phyloP scores from a whole-genome alignment of 2,888 invertebrate genomes.

The Mimachlamys varia region DNA sequence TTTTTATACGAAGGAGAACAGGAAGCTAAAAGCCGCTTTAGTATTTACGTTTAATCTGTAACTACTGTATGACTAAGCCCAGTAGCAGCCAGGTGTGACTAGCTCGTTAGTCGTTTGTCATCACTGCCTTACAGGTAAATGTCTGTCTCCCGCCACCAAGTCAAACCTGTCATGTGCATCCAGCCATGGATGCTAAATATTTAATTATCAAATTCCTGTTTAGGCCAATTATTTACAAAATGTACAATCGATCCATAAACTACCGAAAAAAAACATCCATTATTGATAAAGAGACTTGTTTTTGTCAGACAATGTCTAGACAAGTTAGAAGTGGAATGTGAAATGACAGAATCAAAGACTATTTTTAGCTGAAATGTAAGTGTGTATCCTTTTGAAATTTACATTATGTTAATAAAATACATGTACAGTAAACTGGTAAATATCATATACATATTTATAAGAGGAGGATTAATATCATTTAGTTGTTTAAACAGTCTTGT shows the following conservation, averaged over 20 bases:
- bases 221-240: not conserved
- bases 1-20: not conserved
- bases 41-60: not conserved
- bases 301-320: not conserved
- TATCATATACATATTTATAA: not conserved
- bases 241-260: constrained; percentile 7
- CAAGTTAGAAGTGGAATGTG: not conserved
- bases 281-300: not conserved
- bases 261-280: not conserved
- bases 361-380: not conserved
- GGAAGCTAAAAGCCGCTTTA: not conserved
- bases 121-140: not conserved
- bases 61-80: not conserved
- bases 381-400: not conserved
- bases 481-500: no score
- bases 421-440: not conserved
- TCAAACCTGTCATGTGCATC: constrained; percentile 17
- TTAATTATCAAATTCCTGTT: constrained; percentile 22
- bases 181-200: constrained; percentile 11
- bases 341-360: not conserved
- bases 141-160: not conserved
- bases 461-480: no score
- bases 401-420: no score
- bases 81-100: not conserved
- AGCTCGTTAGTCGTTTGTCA: constrained; percentile 9